These are phyloP conservation scores for Marronus borbonicus DNA, from an alignment of 2,888 invertebrate genomes.

Conservation along the genomic window DNA sequence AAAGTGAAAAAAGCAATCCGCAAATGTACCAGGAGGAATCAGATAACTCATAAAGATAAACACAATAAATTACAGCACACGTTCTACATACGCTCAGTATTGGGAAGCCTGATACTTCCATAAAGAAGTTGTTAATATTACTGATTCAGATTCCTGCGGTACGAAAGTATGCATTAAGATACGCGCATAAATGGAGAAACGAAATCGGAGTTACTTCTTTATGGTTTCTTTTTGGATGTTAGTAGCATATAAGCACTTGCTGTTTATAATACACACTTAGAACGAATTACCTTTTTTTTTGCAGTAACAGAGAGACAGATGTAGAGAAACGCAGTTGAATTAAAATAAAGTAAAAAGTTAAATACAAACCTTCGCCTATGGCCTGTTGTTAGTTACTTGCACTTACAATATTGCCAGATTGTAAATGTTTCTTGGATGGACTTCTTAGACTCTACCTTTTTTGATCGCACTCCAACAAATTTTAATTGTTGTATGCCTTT, in stretches of 20 bases:
- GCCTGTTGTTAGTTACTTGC: conserved; percentile 5
- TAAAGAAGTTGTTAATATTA: conserved; percentile 34
- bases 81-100: conserved; percentile 20
- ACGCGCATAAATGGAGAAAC: conserved; percentile 3
- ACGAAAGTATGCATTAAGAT: conserved; percentile 3
- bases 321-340: conserved; percentile 4
- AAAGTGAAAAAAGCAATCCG: background rate
- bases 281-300: conserved; percentile 15
- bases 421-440: background rate
- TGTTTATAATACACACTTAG: conserved; percentile 6
- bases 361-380: background rate
- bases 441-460: background rate
- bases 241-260: background rate
- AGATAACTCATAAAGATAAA: conserved; percentile 44
- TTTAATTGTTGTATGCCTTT: background rate
- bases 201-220: background rate
- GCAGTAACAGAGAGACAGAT: conserved; percentile 7
- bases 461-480: background rate
- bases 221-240: conserved; percentile 2
- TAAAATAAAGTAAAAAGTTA: conserved; percentile 6
- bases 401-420: background rate
- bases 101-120: conserved; percentile 10
- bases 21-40: conserved; percentile 16
- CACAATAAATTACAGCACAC: conserved; percentile 36
- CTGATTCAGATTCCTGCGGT: conserved; percentile 32